Percentiles rank a stretch among this genome's conserved stretches.
Evolutionary conservation across 2,113 vertebrate species (phyloP).

Genomic region (Pomatorhinus ruficollis): DNA sequence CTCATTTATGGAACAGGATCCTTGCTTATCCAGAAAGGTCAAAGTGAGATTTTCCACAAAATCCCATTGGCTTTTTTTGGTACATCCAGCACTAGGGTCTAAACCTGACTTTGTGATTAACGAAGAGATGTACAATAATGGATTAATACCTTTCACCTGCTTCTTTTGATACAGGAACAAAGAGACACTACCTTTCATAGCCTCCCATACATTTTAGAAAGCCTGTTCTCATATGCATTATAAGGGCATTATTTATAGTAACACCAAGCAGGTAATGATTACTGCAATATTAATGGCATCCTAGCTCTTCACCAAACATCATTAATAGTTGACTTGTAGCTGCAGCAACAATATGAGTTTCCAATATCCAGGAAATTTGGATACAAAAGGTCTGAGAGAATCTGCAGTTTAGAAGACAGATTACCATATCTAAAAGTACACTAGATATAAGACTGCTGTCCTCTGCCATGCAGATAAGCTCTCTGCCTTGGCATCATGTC

Average conservation of each 20-base stretch:
- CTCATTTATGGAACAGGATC: background rate
- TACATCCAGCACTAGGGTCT: background rate
- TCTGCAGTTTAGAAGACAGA: background rate
- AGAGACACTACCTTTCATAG: background rate
- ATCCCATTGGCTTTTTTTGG: background rate
- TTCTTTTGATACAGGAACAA: background rate
- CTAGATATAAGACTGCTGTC: background rate
- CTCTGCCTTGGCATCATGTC: background rate
- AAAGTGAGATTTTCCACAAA: constrained; percentile 8
- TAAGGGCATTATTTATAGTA: background rate
- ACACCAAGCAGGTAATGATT: background rate
- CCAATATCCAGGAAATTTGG: background rate
- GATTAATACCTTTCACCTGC: background rate
- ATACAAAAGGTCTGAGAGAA: background rate
- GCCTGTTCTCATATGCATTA: background rate
- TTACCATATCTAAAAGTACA: background rate
- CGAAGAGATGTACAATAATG: background rate
- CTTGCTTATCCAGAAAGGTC: background rate
- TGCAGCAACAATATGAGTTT: background rate
- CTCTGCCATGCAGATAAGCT: background rate
- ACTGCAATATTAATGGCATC: background rate
- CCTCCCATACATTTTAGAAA: background rate
- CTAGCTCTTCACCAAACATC: background rate
- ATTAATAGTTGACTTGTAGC: background rate
- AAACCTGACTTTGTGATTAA: background rate